Base-by-base conservation (phyloP, 2,888 invertebrate species). In the Pyrocoelia pectoralis region DNA sequence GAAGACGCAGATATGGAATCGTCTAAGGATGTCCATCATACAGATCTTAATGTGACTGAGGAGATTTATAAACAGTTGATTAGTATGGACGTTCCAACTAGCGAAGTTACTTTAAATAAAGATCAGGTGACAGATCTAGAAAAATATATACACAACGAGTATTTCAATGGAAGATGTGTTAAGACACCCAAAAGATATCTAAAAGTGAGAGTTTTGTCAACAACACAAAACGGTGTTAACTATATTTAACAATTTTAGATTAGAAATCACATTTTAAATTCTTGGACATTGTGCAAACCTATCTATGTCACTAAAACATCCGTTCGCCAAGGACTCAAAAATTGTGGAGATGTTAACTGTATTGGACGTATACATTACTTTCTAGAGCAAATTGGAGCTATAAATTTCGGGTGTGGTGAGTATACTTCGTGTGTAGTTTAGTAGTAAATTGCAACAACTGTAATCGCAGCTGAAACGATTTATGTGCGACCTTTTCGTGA, bases 291-390 rank as follows among this genome's bases (percentile, higher is more conserved):
- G 52, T 77, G 75, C 33, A 84, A 84, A 74, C 88, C 88, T 8
- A 76, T 75, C 15, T 88, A 87, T 75, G 76, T 87, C 9, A 85
- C 84, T 43, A 88, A 88, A 80, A 87, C 87, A 0, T 80, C 84
- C 0, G 84, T 85, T 6, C 76, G 87, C 54, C 78, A 82, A 65
- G 87, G 86, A 1, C 76, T 88, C 65, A 85, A 84, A 75, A 85
- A 86, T 71, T 86, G 86, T 74, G 88, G 88, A 0, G 87, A 88
- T 79, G 87, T 87, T 1, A 87, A 87, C 73, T 83, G 84, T 70
- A 86, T 88, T 60, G 84, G 87, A 9, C 79, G 85, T 59, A 84
- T 88, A 18, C 88, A 88, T 77, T 79, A 83, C 15, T 85, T 85
- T 69, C 77, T 88, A 57, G 88, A 88, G 75, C 85, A 86, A 77